phyloP scores from a whole-genome alignment of 2,797 vertebrate genomes.

The Mareca strepera region DNA sequence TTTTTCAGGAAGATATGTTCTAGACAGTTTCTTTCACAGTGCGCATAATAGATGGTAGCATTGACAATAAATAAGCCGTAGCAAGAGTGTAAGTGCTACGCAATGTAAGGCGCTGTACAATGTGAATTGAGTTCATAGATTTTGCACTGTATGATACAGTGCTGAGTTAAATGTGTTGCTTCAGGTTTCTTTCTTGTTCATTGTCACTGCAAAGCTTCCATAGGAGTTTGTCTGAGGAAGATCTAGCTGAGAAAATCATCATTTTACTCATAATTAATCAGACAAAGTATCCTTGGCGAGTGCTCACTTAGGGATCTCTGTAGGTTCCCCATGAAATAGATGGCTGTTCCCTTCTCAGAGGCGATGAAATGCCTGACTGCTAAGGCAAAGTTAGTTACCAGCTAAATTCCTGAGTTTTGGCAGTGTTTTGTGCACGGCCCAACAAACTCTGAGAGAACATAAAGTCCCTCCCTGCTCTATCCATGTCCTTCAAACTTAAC shows the following conservation, averaged over 20 bases:
- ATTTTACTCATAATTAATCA: background rate
- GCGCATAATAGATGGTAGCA: background rate
- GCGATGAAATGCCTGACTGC: background rate
- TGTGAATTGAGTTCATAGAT: background rate
- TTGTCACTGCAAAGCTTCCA: background rate
- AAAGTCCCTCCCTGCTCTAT: background rate
- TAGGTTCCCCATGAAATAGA: background rate
- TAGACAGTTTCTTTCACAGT: background rate
- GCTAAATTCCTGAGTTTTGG: background rate
- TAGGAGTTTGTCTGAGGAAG: background rate
- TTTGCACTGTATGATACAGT: background rate
- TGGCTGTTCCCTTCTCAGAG: background rate
- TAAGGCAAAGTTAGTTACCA: background rate
- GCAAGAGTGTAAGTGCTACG: background rate
- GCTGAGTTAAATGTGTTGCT: background rate
- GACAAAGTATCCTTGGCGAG: background rate
- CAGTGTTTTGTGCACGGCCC: background rate
- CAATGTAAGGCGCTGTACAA: background rate
- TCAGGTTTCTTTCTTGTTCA: background rate
- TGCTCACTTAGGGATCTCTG: background rate
- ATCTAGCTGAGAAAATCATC: background rate
- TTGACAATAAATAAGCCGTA: background rate
- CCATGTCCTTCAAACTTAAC: background rate
- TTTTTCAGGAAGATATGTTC: background rate
- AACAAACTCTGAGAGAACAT: background rate